Base-by-base conservation (phyloP, 2,113 vertebrate species). In the Cranoglanis bouderius region DNA sequence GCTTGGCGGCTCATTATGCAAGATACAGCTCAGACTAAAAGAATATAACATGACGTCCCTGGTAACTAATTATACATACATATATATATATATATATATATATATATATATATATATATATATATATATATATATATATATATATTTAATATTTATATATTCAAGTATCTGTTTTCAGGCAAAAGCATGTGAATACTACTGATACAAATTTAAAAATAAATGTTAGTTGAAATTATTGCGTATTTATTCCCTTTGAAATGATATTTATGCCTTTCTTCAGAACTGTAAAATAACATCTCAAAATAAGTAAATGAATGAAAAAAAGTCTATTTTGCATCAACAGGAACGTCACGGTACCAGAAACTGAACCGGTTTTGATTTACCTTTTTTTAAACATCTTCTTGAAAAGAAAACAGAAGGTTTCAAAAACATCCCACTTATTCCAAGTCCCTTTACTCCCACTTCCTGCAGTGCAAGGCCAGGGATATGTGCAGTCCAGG, bases 1-100 rank as follows among this genome's bases (percentile, higher is more conserved):
- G 96, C 96, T 97, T 97, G 95, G 95, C 97, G 97, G 97, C 97
- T 98, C 97, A 98, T 97, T 96, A 96, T 96, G 97, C 97, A 97
- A 97, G 96, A 96, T 97, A 97, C 96, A 96, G 95, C 96, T 97
- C 96, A 96, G 96, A 97, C 96, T 96, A 96, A 95, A 94, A 94
- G 94, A 96, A 95, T 95, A 96, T 96, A 96, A 96, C 96, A 97
- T 93, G 95, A 96, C 92, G 91, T 96, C 95, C 95, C 96, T 96
- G 95, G 96, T 95, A 95, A 96, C 95, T 95, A 95, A 95, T 95
- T 93, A 92, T 94, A 95, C 93, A 92, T 93, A 84, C 93, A 93
- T 93, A 89, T 93, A 86, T 93, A n/a, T 94, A 94, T 94, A 92
- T 93, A 84, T 94, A 93, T 93, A 90, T 93, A 87, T 88, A 59